phyloP scores from a whole-genome alignment of 2,113 vertebrate species.

The Crotalus helleri region DNA sequence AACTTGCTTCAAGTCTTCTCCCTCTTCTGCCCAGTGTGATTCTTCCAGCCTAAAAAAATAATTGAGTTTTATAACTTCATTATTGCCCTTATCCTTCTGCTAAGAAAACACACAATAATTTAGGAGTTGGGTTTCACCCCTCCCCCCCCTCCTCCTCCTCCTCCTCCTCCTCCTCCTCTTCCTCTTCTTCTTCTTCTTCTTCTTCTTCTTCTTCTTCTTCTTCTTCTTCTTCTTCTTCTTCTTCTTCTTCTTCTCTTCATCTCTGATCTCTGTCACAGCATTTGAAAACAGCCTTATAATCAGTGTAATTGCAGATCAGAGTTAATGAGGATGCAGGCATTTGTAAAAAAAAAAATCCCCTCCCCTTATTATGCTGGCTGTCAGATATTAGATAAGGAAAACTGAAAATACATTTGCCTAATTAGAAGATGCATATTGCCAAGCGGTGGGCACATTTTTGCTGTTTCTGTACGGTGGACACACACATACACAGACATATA shows the following conservation, averaged over 20 bases:
- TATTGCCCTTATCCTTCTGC: too few relatives aligned
- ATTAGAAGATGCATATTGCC: slow-evolving; percentile 79
- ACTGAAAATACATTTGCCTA: slow-evolving; percentile 81
- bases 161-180: rapidly evolving
- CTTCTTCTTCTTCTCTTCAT: slow-evolving; percentile 24
- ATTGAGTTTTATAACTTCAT: too few relatives aligned
- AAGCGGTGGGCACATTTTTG: slow-evolving; percentile 52
- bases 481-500: background rate
- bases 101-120: too few relatives aligned
- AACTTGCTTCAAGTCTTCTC: too few relatives aligned
- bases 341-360: slow-evolving; percentile 54
- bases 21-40: too few relatives aligned
- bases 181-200: rapidly evolving
- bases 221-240: rapidly evolving
- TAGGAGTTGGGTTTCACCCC: too few relatives aligned
- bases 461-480: background rate
- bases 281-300: slow-evolving; percentile 73
- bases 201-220: rapidly evolving
- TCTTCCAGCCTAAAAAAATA: too few relatives aligned
- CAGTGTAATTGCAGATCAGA: slow-evolving; percentile 80
- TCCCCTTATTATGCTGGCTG: slow-evolving; percentile 56
- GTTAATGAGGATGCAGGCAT: slow-evolving; percentile 76
- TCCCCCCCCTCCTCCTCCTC: too few relatives aligned
- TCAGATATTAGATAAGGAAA: slow-evolving; percentile 77
- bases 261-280: slow-evolving; percentile 62